Percentiles rank a stretch among this genome's conserved stretches.
These are phyloP conservation scores for Poeciliopsis occidentalis DNA, from an alignment of 2,113 vertebrate genomes.

Conservation along the genomic window DNA sequence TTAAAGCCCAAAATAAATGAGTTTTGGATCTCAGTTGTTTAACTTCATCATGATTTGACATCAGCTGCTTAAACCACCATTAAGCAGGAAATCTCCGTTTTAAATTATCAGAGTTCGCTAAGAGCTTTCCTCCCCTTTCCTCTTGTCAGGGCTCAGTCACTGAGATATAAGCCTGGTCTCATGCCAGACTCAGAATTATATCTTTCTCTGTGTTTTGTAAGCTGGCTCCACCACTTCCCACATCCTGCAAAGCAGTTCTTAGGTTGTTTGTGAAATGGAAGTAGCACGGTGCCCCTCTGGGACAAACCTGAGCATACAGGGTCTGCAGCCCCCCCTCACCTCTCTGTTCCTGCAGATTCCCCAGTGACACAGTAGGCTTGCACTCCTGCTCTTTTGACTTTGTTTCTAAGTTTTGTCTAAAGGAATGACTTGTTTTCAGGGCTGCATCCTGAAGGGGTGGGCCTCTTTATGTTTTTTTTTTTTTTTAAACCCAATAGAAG, in stretches of 20 bases:
- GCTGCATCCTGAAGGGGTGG: conserved; percentile 34
- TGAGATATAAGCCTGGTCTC: conserved; percentile 52
- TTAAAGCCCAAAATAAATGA: conserved; percentile 19
- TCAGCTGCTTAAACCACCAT: conserved; percentile 9
- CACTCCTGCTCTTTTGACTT: conserved; percentile 42
- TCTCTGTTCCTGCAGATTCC: conserved; percentile 62
- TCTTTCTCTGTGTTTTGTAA: conserved; percentile 59
- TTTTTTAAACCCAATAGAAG: conserved; percentile 14
- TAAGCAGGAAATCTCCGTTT: conserved; percentile 34
- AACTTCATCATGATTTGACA: conserved; percentile 22
- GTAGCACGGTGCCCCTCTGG: conserved; percentile 59
- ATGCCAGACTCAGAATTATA: conserved; percentile 42
- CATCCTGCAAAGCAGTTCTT: conserved; percentile 59
- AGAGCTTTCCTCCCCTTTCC: conserved; percentile 21
- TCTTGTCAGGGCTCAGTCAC: conserved; percentile 44
- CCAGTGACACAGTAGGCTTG: conserved; percentile 40
- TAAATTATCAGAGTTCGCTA: conserved; percentile 12
- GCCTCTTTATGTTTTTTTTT: conserved; percentile 28
- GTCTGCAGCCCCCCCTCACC: conserved; percentile 66
- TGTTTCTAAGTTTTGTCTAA: conserved; percentile 38
- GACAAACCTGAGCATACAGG: conserved; percentile 65
- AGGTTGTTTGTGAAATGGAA: conserved; percentile 77
- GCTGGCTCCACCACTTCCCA: conserved; percentile 61
- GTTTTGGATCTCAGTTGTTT: conserved; percentile 13
- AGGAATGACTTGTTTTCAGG: conserved; percentile 11